Conservation (phyloP, 1,140 invertebrate species). For the Drosophila prosaltans region DNA sequence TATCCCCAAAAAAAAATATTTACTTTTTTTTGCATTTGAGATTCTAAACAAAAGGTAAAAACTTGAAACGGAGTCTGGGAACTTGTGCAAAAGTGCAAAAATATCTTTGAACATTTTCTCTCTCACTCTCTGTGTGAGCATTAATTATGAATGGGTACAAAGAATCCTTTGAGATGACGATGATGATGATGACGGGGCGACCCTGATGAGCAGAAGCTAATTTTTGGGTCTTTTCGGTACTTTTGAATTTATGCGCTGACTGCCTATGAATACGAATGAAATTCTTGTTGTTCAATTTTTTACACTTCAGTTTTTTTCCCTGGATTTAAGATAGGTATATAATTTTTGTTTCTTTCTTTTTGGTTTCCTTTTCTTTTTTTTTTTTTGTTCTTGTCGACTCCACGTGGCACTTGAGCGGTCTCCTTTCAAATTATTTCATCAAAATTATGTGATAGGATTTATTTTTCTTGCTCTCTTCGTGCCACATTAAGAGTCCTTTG, state of each 20-base stretch:
- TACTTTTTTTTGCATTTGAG: constrained; percentile 49
- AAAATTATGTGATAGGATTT: constrained; percentile 8
- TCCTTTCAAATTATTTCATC: neutral
- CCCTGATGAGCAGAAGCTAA: constrained; percentile 43
- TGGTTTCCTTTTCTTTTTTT: too few relatives aligned
- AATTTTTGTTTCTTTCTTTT: constrained; percentile 20
- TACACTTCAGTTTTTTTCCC: constrained; percentile 38
- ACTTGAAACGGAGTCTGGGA: neutral
- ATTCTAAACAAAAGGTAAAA: constrained; percentile 6
- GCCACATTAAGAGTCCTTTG: constrained; percentile 1
- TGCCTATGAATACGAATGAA: constrained; percentile 45
- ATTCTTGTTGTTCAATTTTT: constrained; percentile 65
- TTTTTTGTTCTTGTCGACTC: neutral
- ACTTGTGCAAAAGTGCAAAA: constrained; percentile 49
- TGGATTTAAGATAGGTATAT: neutral
- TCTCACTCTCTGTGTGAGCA: constrained; percentile 46
- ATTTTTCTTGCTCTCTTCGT: neutral
- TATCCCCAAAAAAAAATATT: constrained; percentile 47
- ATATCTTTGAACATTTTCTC: constrained; percentile 75
- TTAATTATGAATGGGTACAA: constrained; percentile 64
- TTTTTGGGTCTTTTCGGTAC: constrained; percentile 46
- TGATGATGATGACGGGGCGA: constrained; percentile 41
- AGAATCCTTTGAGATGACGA: constrained; percentile 60
- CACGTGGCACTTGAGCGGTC: constrained; percentile 6
- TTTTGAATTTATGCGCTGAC: constrained; percentile 40